These are phyloP conservation scores for Pangasius larnaudii DNA, from an alignment of 2,797 vertebrate genomes.

Conservation along the genomic window DNA sequence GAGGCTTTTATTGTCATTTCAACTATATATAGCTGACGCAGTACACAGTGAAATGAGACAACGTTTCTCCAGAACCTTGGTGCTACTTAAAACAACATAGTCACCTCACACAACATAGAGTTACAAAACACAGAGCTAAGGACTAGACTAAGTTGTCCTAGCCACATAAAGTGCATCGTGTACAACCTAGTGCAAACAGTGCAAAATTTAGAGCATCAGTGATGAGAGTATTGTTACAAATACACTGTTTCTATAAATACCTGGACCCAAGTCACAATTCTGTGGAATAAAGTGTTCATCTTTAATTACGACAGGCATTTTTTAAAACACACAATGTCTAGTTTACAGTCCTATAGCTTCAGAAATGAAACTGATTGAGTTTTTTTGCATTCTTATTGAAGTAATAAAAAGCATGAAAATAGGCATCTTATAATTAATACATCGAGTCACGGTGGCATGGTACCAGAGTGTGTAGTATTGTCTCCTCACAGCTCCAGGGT, in stretches of 20 bases:
- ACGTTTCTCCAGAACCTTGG: too few relatives aligned
- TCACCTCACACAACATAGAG: too few relatives aligned
- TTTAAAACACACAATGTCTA: neutral
- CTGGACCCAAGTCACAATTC: neutral
- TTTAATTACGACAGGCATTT: neutral
- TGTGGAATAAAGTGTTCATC: neutral
- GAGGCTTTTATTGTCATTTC: too few relatives aligned
- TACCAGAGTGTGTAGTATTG: neutral
- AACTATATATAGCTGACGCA: too few relatives aligned
- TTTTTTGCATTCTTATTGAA: neutral
- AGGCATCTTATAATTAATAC: neutral
- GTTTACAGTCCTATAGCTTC: neutral
- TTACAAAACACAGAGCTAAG: too few relatives aligned
- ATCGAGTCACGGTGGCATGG: too few relatives aligned
- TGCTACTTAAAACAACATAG: too few relatives aligned
- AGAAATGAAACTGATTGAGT: neutral
- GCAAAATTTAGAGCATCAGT: neutral
- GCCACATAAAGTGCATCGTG: too few relatives aligned
- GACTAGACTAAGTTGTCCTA: too few relatives aligned
- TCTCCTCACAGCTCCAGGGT: too few relatives aligned
- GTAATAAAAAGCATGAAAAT: neutral
- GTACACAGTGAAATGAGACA: too few relatives aligned
- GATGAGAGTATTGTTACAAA: neutral
- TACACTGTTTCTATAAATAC: neutral
- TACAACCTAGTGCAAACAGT: too few relatives aligned